Base-by-base conservation (phyloP, 2,113 vertebrate species). In the Pampusana beccarii region DNA sequence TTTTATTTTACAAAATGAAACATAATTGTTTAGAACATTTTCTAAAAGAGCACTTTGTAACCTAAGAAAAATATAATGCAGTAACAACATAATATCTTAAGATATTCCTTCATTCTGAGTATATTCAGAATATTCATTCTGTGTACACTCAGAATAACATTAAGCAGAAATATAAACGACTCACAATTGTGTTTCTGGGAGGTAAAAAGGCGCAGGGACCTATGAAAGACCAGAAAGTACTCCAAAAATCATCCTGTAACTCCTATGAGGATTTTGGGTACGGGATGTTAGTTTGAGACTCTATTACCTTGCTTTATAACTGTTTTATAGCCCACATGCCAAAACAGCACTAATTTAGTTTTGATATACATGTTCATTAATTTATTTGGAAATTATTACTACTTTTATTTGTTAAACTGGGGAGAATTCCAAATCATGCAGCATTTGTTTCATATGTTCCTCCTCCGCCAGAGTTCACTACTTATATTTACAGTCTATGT, bases 401-500 rank as follows among this genome's bases (percentile, higher is more conserved):
- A 73, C 80, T 96, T 98, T 97, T 96, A 96, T 97, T 97, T 93
- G 83, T 80, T 91, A 97, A 97, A 96, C 7, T 97, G 84, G 65
- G 83, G 91, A 95, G 51, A 94, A 97, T 96, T 95, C 53, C 64
- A 95, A 95, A 95, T 95, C 82, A 92, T 79, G 74, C 0, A 11
- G 79, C 93, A 81, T 88, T 97, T 95, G 61, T 95, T 97, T 96
- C 40, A 3, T 93, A 79, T 73, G 77, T 88, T 97, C 95, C 94
- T 64, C 95, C 92, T 97, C 95, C 94, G 95, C 67, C 90, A 89
- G 92, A 95, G 89, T 97, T 96, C 88, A 88, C 83, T 93, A 73
- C 91, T 97, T 89, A 38, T 97, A 97, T 97, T 98, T 97, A 95
- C 96, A 96, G 96, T 95, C 93, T 96, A 90, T 95, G 82, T 95